These are phyloP conservation scores for Muscicapa adusta DNA, from an alignment of 2,113 vertebrate species.

Conservation along the genomic window DNA sequence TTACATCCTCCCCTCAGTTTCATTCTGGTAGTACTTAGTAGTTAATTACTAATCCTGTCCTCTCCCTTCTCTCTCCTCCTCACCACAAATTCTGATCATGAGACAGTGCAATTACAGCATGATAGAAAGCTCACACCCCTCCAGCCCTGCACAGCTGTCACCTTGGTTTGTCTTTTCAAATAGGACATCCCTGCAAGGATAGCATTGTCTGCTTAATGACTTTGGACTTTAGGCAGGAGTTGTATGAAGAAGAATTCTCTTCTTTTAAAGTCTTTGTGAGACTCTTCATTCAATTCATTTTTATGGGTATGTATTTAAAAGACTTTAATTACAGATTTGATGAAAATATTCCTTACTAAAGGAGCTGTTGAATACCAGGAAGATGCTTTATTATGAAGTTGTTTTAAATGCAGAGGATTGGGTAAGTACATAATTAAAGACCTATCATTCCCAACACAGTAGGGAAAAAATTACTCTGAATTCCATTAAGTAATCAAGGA, in stretches of 20 bases:
- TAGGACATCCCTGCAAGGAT: neutral
- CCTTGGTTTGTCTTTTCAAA: neutral
- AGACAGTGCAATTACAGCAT: neutral
- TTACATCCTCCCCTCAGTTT: neutral
- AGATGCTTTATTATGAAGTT: neutral
- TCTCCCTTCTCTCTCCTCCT: neutral
- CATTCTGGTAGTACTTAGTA: neutral
- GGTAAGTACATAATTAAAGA: slow-evolving; percentile 7
- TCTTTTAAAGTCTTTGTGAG: neutral
- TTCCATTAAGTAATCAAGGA: slow-evolving; percentile 36
- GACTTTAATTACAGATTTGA: neutral
- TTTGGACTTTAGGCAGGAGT: neutral
- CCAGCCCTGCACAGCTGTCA: neutral
- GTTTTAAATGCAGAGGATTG: slow-evolving; percentile 4
- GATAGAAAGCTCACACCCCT: neutral
- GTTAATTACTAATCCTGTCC: neutral
- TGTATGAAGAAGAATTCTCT: neutral
- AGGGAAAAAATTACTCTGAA: neutral
- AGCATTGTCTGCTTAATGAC: neutral
- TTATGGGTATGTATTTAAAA: neutral
- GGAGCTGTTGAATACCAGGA: neutral
- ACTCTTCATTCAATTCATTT: neutral
- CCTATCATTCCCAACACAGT: neutral
- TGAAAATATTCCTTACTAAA: neutral
- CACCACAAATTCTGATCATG: neutral